phyloP scores from a whole-genome alignment of 2,113 vertebrate genomes.

The Beaufortia kweichowensis region DNA sequence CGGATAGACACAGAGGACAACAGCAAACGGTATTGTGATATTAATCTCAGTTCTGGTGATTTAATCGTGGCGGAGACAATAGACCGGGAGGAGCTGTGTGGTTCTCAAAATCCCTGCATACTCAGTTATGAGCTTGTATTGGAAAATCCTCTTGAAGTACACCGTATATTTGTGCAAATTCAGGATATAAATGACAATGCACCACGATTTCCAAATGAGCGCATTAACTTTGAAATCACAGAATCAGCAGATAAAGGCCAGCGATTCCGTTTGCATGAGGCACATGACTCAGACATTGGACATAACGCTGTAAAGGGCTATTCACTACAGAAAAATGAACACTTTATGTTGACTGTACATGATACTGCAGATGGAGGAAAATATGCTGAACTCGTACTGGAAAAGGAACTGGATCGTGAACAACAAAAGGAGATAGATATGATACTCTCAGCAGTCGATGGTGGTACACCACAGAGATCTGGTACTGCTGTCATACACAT shows the following conservation, averaged over 20 bases:
- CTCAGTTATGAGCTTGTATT: slow-evolving; percentile 73
- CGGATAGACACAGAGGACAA: slow-evolving; percentile 63
- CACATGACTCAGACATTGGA: slow-evolving; percentile 71
- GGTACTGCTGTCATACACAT: slow-evolving; percentile 61
- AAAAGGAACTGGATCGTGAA: slow-evolving; percentile 66
- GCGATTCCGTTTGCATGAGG: slow-evolving; percentile 67
- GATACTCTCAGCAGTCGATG: slow-evolving; percentile 66
- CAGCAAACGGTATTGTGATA: slow-evolving; percentile 52
- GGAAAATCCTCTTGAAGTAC: slow-evolving; percentile 67
- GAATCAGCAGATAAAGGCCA: slow-evolving; percentile 70
- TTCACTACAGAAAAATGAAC: slow-evolving; percentile 54
- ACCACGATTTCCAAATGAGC: slow-evolving; percentile 67
- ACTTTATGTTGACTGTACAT: slow-evolving; percentile 68
- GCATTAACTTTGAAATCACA: slow-evolving; percentile 64
- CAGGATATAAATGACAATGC: slow-evolving; percentile 80
- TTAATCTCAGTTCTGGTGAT: slow-evolving; percentile 71
- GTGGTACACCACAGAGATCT: slow-evolving; percentile 65
- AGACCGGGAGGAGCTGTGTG: slow-evolving; percentile 78
- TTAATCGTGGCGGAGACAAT: slow-evolving; percentile 72
- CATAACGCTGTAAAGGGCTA: slow-evolving; percentile 66
- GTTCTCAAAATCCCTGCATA: slow-evolving; percentile 63
- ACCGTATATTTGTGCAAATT: slow-evolving; percentile 67
- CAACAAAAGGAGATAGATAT: slow-evolving; percentile 60
- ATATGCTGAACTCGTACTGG: slow-evolving; percentile 63
- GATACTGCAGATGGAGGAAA: slow-evolving; percentile 59